phyloP scores from a whole-genome alignment of 1,140 invertebrate species.

The Laupala kohalensis region DNA sequence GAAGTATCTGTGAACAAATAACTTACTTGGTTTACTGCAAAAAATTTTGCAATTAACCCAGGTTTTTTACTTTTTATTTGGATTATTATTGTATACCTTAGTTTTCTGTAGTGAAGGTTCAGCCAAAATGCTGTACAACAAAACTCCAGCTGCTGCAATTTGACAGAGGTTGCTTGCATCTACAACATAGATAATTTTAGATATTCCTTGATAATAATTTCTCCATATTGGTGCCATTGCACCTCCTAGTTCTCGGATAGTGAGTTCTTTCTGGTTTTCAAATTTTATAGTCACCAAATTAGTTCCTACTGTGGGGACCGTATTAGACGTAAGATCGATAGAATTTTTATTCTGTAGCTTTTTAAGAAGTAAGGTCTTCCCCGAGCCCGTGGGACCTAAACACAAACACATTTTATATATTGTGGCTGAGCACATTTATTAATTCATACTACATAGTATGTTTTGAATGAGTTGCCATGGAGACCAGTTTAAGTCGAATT shows the following conservation, averaged over 20 bases:
- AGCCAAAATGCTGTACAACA: constrained; percentile 57
- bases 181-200: constrained; percentile 61
- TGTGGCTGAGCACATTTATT: no score
- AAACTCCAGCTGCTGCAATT: constrained; percentile 62
- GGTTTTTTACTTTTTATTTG: no score
- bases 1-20: constrained; percentile 37
- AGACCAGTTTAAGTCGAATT: no score
- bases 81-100: constrained; percentile 33
- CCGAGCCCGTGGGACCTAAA: constrained; percentile 58
- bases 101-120: constrained; percentile 46
- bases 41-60: no score
- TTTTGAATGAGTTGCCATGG: no score
- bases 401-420: constrained; percentile 45
- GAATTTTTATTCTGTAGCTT: constrained; percentile 47
- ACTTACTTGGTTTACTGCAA: no score
- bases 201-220: constrained; percentile 50
- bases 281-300: constrained; percentile 49
- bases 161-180: constrained; percentile 68
- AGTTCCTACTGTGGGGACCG: constrained; percentile 62
- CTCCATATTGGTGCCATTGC: constrained; percentile 65
- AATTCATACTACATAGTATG: no score
- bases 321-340: constrained; percentile 55
- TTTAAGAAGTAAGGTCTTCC: constrained; percentile 67
- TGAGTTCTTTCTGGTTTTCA: constrained; percentile 17
- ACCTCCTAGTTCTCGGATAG: constrained; percentile 56